These are phyloP conservation scores for Icerya purchasi DNA, from an alignment of 2,888 invertebrate genomes.

Conservation along the genomic window DNA sequence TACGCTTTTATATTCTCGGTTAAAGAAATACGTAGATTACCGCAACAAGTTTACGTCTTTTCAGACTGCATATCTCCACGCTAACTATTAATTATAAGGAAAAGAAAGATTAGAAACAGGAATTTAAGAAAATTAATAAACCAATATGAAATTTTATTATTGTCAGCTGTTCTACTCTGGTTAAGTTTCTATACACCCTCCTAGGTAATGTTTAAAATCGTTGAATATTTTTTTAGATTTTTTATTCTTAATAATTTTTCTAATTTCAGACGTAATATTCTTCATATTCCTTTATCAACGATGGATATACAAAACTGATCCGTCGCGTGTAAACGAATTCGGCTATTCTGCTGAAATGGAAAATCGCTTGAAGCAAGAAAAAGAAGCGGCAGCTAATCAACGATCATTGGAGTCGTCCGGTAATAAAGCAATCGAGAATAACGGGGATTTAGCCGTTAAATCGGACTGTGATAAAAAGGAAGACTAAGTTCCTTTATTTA, in stretches of 20 bases:
- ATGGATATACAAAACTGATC: constrained; percentile 96
- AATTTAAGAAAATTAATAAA: no score
- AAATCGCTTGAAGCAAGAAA: constrained; percentile 8
- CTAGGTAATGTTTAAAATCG: no score
- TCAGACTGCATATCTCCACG: no score
- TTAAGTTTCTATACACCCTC: no score
- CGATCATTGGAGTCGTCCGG: not conserved
- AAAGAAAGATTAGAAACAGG: no score
- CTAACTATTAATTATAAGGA: no score
- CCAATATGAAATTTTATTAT: no score
- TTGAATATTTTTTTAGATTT: not conserved
- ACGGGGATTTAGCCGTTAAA: not conserved
- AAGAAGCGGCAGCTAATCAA: constrained; percentile 1
- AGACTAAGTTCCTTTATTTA: no score
- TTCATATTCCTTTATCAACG: constrained; percentile 96
- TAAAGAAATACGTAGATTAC: no score
- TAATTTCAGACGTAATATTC: constrained; percentile 79
- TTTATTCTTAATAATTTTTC: constrained; percentile 1
- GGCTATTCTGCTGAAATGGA: constrained; percentile 91
- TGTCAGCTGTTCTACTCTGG: no score
- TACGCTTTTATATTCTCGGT: no score
- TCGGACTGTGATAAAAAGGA: not conserved
- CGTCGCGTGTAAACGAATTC: constrained; percentile 85
- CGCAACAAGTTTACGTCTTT: no score
- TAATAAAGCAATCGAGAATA: not conserved